A percentile compares a stretch with the other conserved stretches of the same genome.
These are phyloP conservation scores for Helogale parvula DNA, from an alignment of 2,113 vertebrate genomes.

Conservation along the genomic window DNA sequence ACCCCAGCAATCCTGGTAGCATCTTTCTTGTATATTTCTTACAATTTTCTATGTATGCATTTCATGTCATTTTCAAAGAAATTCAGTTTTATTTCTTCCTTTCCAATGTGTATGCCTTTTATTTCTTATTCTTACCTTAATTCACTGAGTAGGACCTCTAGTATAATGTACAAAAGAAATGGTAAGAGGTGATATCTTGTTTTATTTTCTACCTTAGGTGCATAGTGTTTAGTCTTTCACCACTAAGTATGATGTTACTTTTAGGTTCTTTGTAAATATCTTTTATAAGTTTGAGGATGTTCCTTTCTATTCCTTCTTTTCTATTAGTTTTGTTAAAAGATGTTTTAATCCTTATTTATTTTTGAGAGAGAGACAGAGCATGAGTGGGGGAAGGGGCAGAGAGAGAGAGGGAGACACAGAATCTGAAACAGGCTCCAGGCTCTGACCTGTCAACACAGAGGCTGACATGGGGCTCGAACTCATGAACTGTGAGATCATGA, in stretches of 20 bases:
- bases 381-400: too few relatives aligned
- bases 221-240: not conserved
- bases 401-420: too few relatives aligned
- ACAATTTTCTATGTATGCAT: not conserved
- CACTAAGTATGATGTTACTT: not conserved
- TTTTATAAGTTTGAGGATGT: not conserved
- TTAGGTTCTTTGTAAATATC: not conserved
- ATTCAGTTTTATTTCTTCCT: not conserved
- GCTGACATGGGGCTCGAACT: too few relatives aligned
- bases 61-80: not conserved
- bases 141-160: not conserved
- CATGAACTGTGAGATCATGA: too few relatives aligned
- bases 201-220: not conserved
- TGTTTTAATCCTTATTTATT: too few relatives aligned
- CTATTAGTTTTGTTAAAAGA: too few relatives aligned
- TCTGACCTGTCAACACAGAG: too few relatives aligned
- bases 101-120: not conserved
- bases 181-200: not conserved
- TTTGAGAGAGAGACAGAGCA: too few relatives aligned
- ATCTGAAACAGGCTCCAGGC: too few relatives aligned
- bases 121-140: not conserved
- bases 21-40: not conserved
- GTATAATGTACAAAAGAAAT: not conserved
- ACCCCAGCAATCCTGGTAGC: not conserved
- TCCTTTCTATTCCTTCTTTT: not conserved